These are phyloP conservation scores for Anguilla obscura DNA, from an alignment of 2,797 vertebrate genomes.

Conservation along the genomic window DNA sequence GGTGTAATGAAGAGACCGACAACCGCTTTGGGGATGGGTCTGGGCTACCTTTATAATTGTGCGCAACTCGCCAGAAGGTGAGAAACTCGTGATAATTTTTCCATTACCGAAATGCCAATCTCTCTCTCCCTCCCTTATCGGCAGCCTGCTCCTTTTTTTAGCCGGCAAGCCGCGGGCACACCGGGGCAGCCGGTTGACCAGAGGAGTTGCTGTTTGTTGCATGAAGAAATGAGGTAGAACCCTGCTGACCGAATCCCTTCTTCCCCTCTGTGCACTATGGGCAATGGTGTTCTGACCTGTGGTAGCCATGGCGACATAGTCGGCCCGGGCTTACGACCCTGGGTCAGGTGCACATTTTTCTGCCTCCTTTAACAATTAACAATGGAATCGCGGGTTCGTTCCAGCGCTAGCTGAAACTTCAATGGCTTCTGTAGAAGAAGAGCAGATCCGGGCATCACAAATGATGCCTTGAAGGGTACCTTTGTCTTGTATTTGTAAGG, in stretches of 20 bases:
- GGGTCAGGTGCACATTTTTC: background rate
- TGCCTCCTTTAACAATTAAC: background rate
- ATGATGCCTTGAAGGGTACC: slow-evolving; percentile 11
- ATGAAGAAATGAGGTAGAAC: background rate
- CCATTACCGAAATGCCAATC: background rate
- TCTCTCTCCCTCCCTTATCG: background rate
- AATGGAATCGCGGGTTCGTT: background rate
- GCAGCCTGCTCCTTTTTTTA: background rate
- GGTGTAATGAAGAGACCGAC: background rate
- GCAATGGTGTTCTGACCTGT: background rate
- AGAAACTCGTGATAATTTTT: background rate
- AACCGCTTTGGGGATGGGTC: background rate
- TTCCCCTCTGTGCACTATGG: background rate
- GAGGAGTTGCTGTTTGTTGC: background rate
- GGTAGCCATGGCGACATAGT: background rate
- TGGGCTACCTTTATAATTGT: background rate
- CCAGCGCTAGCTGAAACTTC: background rate
- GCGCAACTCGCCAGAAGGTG: background rate
- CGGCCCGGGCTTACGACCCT: background rate
- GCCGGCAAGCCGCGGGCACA: background rate
- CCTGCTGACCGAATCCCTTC: background rate
- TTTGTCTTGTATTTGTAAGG: background rate
- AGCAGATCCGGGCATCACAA: background rate
- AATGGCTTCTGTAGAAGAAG: background rate
- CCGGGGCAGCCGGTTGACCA: background rate